Conservation (phyloP, 2,888 invertebrate genomes). For the Thalpophila matura region DNA sequence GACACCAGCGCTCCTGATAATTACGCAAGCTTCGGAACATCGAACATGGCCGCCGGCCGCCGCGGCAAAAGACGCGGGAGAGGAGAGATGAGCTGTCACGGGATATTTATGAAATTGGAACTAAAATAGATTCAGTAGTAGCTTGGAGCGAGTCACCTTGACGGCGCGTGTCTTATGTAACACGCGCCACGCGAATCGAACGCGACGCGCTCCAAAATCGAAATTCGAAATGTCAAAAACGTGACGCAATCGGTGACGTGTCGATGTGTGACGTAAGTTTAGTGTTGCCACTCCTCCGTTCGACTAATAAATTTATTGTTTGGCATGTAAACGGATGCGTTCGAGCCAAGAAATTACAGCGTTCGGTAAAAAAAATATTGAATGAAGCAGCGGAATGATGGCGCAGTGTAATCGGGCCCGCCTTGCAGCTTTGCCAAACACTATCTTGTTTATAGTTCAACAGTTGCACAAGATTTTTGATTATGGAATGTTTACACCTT, state of each 20-base stretch:
- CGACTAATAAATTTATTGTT: slow-evolving; percentile 91
- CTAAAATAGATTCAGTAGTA: slow-evolving; percentile 89
- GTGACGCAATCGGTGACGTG: slow-evolving; percentile 86
- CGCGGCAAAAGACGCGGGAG: slow-evolving; percentile 85
- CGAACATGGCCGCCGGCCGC: slow-evolving; percentile 83
- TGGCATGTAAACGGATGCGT: slow-evolving; percentile 91
- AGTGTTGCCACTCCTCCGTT: slow-evolving; percentile 89
- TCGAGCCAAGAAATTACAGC: slow-evolving; percentile 90
- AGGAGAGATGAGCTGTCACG: slow-evolving; percentile 89
- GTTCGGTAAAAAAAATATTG: slow-evolving; percentile 90
- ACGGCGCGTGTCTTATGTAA: slow-evolving; percentile 85
- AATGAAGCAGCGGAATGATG: slow-evolving; percentile 88
- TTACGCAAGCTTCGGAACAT: slow-evolving; percentile 81
- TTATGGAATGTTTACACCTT: slow-evolving; percentile 74
- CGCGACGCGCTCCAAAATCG: slow-evolving; percentile 73
- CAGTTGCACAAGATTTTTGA: slow-evolving; percentile 79
- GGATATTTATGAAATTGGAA: slow-evolving; percentile 90
- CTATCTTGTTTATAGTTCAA: slow-evolving; percentile 84
- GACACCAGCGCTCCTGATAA: slow-evolving; percentile 77
- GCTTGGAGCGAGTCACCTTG: slow-evolving; percentile 89
- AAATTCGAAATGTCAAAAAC: slow-evolving; percentile 80
- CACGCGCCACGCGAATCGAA: slow-evolving; percentile 75
- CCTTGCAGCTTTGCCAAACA: slow-evolving; percentile 86
- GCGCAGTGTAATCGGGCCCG: slow-evolving; percentile 85
- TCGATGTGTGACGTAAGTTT: slow-evolving; percentile 82